These are phyloP conservation scores for Epirrhoe alternata DNA, from an alignment of 2,888 invertebrate genomes.

Conservation along the genomic window DNA sequence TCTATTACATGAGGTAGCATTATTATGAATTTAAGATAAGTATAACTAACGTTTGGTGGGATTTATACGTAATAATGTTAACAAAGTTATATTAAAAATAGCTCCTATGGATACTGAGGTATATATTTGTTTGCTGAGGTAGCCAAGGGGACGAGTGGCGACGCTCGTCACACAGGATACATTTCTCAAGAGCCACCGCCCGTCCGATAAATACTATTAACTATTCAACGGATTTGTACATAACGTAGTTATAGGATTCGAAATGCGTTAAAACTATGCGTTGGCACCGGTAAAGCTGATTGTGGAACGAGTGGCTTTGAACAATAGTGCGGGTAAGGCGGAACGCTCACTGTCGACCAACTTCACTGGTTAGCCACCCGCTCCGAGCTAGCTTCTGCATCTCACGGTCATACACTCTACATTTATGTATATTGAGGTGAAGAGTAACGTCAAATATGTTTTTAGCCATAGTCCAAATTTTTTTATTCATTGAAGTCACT, in stretches of 20 bases:
- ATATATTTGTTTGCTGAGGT: constrained; percentile 78
- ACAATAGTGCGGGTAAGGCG: constrained; percentile 25
- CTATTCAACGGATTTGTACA: constrained; percentile 39
- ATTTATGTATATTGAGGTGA: not conserved
- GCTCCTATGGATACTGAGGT: constrained; percentile 81
- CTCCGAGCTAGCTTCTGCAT: constrained; percentile 1
- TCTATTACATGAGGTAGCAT: constrained; percentile 75
- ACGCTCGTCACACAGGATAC: constrained; percentile 13
- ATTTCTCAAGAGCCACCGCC: constrained; percentile 9
- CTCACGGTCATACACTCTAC: not conserved
- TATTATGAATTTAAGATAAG: constrained; percentile 75
- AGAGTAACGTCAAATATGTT: not conserved
- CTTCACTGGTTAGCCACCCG: constrained; percentile 23
- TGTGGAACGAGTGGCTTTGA: constrained; percentile 26
- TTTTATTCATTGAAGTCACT: too few species aligned
- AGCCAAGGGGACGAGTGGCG: constrained; percentile 49
- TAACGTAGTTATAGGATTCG: constrained; percentile 30
- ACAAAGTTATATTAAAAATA: constrained; percentile 71
- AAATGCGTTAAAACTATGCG: constrained; percentile 19
- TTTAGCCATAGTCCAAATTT: too few species aligned
- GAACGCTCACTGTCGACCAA: constrained; percentile 30
- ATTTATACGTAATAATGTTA: constrained; percentile 74
- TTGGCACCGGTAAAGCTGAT: constrained; percentile 18
- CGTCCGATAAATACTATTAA: constrained; percentile 35
- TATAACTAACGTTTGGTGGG: constrained; percentile 81